These are phyloP conservation scores for Prunella fulvescens DNA, from an alignment of 2,113 vertebrate genomes.

Conservation along the genomic window DNA sequence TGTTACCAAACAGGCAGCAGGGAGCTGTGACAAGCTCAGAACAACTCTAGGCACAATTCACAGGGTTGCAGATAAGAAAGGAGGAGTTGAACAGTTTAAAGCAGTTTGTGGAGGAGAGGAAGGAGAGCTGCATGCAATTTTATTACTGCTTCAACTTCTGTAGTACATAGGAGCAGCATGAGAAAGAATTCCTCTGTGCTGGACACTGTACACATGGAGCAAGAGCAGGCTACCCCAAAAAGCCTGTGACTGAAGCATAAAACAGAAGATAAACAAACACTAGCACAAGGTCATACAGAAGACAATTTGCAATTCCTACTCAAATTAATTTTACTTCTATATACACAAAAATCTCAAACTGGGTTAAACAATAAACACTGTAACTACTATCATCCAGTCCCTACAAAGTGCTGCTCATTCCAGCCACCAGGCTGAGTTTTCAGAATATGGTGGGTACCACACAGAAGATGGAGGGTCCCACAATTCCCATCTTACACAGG, in stretches of 20 bases:
- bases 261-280: background rate
- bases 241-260: background rate
- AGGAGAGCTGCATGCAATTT: background rate
- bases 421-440: background rate
- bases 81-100: background rate
- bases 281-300: background rate
- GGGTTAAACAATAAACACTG: background rate
- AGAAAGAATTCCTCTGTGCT: background rate
- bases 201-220: background rate
- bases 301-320: background rate
- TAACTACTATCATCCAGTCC: background rate
- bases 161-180: background rate
- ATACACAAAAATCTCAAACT: background rate
- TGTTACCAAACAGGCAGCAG: background rate
- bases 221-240: background rate
- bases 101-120: background rate
- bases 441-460: background rate
- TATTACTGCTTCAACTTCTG: background rate
- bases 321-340: background rate
- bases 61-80: background rate
- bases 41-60: background rate
- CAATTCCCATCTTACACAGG: background rate
- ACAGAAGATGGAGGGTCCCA: background rate
- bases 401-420: fast-evolving
- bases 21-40: background rate